Conservation (phyloP, 2,113 vertebrate genomes). For the Meleagris gallopavo region DNA sequence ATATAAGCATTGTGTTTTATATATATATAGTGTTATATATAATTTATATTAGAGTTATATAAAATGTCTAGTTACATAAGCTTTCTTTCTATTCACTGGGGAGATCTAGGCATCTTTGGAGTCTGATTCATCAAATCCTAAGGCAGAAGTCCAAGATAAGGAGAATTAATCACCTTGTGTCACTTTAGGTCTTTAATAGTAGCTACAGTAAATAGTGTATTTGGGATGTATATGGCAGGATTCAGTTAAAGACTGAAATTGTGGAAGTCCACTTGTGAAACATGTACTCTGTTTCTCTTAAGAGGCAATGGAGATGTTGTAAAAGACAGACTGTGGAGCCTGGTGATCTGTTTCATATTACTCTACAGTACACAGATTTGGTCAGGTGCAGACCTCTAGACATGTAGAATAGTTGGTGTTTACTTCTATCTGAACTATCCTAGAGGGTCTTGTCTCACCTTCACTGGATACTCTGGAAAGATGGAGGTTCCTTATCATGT, state of each 20-base stretch:
- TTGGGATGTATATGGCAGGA: constrained; percentile 19
- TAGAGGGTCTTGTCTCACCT: background rate
- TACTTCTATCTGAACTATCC: background rate
- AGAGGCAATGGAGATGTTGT: background rate
- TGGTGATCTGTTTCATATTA: background rate
- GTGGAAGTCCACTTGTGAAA: background rate
- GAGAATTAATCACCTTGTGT: constrained; percentile 40
- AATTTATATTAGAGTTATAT: too few species aligned
- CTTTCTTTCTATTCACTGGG: background rate
- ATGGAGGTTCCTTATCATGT: background rate
- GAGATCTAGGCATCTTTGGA: background rate
- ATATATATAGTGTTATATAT: too few species aligned
- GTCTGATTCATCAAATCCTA: background rate
- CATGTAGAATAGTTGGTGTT: background rate
- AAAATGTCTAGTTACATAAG: background rate
- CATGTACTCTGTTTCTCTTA: background rate
- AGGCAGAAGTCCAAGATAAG: constrained; percentile 43
- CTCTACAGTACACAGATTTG: background rate
- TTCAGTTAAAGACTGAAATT: constrained; percentile 35
- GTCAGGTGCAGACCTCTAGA: background rate
- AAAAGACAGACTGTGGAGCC: background rate
- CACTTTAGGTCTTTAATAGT: constrained; percentile 27
- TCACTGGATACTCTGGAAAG: background rate
- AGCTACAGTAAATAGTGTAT: constrained; percentile 58
- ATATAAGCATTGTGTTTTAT: too few species aligned